Base-by-base conservation (phyloP, 1,140 invertebrate species). In the Philotrypesis tridentata region DNA sequence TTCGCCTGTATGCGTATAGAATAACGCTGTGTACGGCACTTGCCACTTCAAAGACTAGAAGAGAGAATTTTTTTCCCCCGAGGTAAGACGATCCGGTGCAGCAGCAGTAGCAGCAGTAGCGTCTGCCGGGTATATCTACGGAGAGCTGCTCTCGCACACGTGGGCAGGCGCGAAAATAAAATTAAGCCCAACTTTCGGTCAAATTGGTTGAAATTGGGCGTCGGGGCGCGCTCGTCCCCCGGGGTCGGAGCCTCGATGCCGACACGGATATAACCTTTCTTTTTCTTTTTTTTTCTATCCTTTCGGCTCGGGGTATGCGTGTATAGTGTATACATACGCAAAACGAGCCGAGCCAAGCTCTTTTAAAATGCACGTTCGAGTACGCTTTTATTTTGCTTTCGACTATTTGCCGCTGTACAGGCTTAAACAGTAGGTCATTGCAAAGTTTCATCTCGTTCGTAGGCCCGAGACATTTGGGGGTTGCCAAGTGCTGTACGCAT, bases 161-260 rank as follows among this genome's bases (percentile, higher is more conserved):
- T 55, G 48, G 21, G 89, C 87, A 89, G 90, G 92, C 90, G 92
- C 90, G 92, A 93, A 93, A 93, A 93, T 92, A 92, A 92, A 93
- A 93, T 93, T 93, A 93, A 92, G 89, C 89, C 89, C 90, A 92
- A 92, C 92, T 93, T 92, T 93, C 88, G 92, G 89, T 90, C 88
- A 93, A 93, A 93, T 93, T 93, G 92, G 92, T 93, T 92, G 91
- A 92, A 93, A 93, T 93, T 93, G 92, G 92, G 89, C 91, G 90
- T 84, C 84, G 88, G 86, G 88, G 85, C 88, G 85, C 88, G 85
- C 27, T 29, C 76, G 85, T 88, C 90, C 89, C 82, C 72, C 84
- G 88, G 88, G 86, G 80, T 71, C 40, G 40, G 14, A 8, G 43
- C 77, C 2, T 33, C 55, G 60, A 63, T 63, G 37, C 40, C 72